Evolutionary conservation across 2,888 invertebrate species (phyloP).

Genomic region (Patella pellucida): DNA sequence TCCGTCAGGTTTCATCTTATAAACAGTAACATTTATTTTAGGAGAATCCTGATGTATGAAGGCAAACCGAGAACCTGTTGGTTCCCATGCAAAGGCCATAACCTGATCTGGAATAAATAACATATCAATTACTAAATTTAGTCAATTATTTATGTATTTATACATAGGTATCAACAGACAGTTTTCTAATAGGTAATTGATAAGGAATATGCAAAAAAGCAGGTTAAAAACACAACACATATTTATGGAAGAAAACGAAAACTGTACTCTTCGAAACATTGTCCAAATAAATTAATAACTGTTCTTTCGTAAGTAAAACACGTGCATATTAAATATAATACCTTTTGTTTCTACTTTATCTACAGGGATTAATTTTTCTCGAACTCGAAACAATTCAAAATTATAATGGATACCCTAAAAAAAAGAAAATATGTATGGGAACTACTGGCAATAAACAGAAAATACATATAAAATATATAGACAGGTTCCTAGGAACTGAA

Average conservation of each 20-base stretch:
- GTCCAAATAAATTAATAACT: no score
- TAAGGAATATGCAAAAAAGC: no score
- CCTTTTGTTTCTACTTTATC: conserved; percentile 95
- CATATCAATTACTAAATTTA: no score
- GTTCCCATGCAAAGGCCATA: conserved; percentile 96
- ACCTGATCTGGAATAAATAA: conserved; percentile 70
- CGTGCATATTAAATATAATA: conserved; percentile 71
- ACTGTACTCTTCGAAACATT: no score
- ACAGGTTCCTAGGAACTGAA: no score
- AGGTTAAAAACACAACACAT: no score
- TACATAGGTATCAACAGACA: no score
- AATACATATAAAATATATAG: no score
- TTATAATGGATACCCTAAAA: conserved; percentile 92
- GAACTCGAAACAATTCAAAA: conserved; percentile 98
- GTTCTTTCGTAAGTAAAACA: background rate
- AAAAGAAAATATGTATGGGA: conserved; percentile 17
- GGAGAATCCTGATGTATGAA: conserved; percentile 93
- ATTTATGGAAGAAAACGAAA: no score
- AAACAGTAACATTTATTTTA: conserved; percentile 88
- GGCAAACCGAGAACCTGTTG: conserved; percentile 94
- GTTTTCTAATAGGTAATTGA: no score
- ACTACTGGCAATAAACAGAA: no score
- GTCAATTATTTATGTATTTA: no score
- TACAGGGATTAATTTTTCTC: conserved; percentile 96
- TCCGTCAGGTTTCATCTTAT: conserved; percentile 90